Evolutionary conservation across 2,797 vertebrate species (phyloP).

Genomic region (Simalia tracyae): DNA sequence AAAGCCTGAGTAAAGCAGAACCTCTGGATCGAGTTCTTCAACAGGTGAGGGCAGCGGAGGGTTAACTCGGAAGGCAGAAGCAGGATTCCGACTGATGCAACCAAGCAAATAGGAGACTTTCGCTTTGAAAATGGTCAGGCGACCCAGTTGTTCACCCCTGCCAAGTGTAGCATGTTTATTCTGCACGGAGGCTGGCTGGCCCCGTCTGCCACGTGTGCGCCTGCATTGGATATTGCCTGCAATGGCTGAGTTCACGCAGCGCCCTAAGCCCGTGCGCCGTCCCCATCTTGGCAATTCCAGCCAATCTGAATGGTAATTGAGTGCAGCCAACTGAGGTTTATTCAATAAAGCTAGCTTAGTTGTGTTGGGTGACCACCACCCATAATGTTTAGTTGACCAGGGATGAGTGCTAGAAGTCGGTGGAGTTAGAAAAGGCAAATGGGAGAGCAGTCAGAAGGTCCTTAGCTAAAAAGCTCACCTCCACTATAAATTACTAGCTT

Average conservation of each 20-base stretch:
- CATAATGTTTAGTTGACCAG: neutral
- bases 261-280: neutral
- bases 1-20: conserved; percentile 86
- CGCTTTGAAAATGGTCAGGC: neutral
- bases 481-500: neutral
- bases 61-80: neutral
- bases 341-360: neutral
- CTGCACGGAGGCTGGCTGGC: neutral
- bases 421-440: neutral
- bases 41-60: conserved; percentile 80
- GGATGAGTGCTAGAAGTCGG: neutral
- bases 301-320: neutral
- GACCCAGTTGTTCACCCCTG: neutral
- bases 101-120: conserved; percentile 3
- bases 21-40: conserved; percentile 89
- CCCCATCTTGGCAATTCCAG: neutral
- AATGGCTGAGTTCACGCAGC: neutral
- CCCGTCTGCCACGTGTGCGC: rapidly evolving
- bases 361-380: neutral
- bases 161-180: neutral
- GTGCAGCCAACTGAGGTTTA: neutral
- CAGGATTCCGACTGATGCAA: neutral
- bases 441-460: neutral
- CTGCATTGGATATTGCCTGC: too few relatives aligned
- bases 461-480: neutral